Base-by-base conservation (phyloP, 1,140 invertebrate genomes). In the Neuroterus valhalla region DNA sequence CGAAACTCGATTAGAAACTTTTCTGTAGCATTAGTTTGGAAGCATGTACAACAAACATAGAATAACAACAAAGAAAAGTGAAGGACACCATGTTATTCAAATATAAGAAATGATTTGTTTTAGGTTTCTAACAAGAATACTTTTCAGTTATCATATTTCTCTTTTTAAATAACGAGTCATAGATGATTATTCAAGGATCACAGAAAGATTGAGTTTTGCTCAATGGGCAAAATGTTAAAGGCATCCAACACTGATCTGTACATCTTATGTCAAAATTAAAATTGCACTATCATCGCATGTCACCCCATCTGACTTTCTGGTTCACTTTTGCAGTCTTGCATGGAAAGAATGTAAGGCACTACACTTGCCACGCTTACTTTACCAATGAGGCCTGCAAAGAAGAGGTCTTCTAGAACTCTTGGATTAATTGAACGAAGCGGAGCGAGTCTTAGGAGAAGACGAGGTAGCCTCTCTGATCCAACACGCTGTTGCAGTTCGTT, bases 381-480 rank as follows among this genome's bases (percentile, higher is more conserved):
- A n/a, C 97, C 97, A 45, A 98, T 94, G 44, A 98, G 92, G 19
- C 96, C 96, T 14, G 96, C 94, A 87, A 98, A 98, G 90, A 98
- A 98, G 43, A 98, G 91, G 85, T 99, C 97, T 88, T 98, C 97
- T 81, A 98, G 92, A 45, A 97, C 93, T 45, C 92, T 90, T 2
- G 95, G 93, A 67, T 94, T 93, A 82, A 98, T 93, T 50, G 93
- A 93, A 55, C 96, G 92, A 21, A 98, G 90, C 10, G 94, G 93
- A 1, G 96, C 94, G 62, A 98, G 91, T 82, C 95, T 92, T 62
- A 97, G 89, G 44, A 97, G 89, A 38, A 95, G 91, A 86, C 92
- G 93, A 38, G 93, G 91, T 85, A 95, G 91, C 80, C 94, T 89
- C 46, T 93, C 91, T 31, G 90, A 89, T 73, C 93, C 87, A 6